Percentiles rank a stretch among this genome's conserved stretches.
Conservation (phyloP, 2,113 vertebrate species). For the Paramormyrops kingsleyae region DNA sequence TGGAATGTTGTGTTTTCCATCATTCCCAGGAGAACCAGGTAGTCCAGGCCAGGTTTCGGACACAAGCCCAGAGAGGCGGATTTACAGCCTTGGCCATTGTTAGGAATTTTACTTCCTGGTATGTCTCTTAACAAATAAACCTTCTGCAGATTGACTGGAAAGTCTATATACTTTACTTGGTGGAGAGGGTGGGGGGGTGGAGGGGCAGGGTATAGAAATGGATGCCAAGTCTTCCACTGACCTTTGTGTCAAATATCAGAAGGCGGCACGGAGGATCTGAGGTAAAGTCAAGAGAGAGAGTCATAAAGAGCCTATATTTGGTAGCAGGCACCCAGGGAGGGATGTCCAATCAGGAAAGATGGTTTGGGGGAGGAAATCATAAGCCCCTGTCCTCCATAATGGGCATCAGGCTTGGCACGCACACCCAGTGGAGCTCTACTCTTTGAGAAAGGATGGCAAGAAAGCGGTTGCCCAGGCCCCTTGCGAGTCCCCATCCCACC, state of each 20-base stretch:
- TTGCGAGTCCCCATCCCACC: not conserved
- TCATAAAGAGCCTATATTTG: not conserved
- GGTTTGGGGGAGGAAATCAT: not conserved
- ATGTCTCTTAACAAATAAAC: constrained; percentile 61
- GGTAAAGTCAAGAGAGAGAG: constrained; percentile 6
- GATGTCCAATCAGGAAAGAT: not conserved
- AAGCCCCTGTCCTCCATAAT: not conserved
- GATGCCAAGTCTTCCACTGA: constrained; percentile 12
- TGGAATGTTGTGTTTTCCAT: constrained; percentile 34
- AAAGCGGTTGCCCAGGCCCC: not conserved
- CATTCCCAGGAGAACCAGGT: constrained; percentile 28
- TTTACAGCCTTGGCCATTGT: constrained; percentile 49
- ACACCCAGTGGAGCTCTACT: not conserved
- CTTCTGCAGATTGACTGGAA: constrained; percentile 37
- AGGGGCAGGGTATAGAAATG: not conserved
- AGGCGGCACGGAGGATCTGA: constrained; percentile 10
- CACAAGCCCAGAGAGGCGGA: constrained; percentile 20
- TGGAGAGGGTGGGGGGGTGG: constrained; percentile 38
- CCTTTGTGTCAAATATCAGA: constrained; percentile 36
- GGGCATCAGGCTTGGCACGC: not conserved
- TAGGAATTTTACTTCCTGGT: constrained; percentile 56
- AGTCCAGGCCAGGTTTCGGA: constrained; percentile 25
- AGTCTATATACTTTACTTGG: constrained; percentile 31
- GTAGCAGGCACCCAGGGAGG: not conserved
- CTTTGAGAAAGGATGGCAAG: not conserved